Evolutionary conservation across 2,797 vertebrate species (phyloP).

Genomic region (Glyptemys insculpta): DNA sequence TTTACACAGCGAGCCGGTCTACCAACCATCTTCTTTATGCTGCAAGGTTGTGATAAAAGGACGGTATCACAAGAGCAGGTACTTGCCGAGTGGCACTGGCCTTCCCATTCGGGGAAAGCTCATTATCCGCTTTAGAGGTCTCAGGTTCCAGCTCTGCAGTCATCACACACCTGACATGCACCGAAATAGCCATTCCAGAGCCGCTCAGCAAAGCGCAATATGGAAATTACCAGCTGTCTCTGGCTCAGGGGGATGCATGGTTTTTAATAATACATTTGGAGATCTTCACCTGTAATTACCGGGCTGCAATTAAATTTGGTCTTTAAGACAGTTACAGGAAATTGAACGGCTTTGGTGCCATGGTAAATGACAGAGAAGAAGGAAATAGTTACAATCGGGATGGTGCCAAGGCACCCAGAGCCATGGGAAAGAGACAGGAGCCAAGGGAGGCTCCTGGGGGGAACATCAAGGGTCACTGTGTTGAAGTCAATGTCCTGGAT

Average conservation of each 20-base stretch:
- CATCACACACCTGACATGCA: background rate
- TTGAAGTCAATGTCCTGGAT: accelerated
- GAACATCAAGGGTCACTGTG: accelerated
- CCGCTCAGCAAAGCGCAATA: accelerated
- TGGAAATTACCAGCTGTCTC: accelerated
- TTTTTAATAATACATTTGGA: background rate
- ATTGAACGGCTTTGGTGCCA: background rate
- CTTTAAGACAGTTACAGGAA: background rate
- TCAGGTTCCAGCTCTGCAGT: background rate
- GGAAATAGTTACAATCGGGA: background rate
- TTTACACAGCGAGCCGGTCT: accelerated
- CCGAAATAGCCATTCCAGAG: background rate
- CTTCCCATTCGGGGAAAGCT: conserved; percentile 29
- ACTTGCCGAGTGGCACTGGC: background rate
- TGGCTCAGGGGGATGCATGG: accelerated
- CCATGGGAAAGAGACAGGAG: background rate
- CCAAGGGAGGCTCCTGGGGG: accelerated
- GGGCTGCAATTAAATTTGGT: background rate
- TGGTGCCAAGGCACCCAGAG: accelerated
- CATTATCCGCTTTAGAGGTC: background rate
- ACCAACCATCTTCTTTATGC: accelerated
- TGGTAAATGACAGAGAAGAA: background rate
- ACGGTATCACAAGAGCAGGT: conserved; percentile 10
- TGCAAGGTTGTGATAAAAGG: background rate
- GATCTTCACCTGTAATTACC: conserved; percentile 29